Percentiles rank a stretch among this genome's conserved stretches.
phyloP scores from a whole-genome alignment of 2,888 invertebrate species.

The Labia minor region DNA sequence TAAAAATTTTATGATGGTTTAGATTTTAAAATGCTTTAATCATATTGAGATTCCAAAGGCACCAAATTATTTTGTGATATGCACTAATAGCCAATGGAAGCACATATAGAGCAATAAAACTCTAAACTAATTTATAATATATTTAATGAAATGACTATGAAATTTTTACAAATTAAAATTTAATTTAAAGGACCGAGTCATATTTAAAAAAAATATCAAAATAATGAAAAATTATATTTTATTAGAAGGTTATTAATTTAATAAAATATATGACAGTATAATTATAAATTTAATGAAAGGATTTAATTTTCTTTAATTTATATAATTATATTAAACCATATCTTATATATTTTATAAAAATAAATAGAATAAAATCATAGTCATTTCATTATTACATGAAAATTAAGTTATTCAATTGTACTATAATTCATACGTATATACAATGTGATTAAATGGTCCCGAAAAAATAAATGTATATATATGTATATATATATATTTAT shows the following conservation, averaged over 20 bases:
- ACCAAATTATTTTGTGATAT: neutral
- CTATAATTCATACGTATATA: neutral
- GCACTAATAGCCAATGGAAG: slow-evolving; percentile 13
- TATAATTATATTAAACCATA: no score
- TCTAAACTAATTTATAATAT: neutral
- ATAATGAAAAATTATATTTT: no score
- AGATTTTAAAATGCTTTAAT: neutral
- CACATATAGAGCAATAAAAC: neutral
- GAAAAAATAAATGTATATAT: neutral
- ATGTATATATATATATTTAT: neutral
- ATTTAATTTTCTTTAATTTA: no score
- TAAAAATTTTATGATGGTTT: neutral
- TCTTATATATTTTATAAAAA: no score
- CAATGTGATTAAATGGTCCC: neutral
- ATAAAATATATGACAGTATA: no score
- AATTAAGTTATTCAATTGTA: neutral
- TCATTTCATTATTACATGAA: neutral
- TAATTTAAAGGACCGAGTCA: no score
- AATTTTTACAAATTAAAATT: no score
- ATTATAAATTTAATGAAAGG: no score
- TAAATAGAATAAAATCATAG: neutral
- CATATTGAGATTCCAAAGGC: neutral
- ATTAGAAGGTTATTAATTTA: no score
- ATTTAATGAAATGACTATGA: neutral
- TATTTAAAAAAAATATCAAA: no score